Evolutionary conservation across 2,113 vertebrate species (phyloP), one percentile per base, ranked within the genome.

Genomic region (Carettochelys insculpta): DNA sequence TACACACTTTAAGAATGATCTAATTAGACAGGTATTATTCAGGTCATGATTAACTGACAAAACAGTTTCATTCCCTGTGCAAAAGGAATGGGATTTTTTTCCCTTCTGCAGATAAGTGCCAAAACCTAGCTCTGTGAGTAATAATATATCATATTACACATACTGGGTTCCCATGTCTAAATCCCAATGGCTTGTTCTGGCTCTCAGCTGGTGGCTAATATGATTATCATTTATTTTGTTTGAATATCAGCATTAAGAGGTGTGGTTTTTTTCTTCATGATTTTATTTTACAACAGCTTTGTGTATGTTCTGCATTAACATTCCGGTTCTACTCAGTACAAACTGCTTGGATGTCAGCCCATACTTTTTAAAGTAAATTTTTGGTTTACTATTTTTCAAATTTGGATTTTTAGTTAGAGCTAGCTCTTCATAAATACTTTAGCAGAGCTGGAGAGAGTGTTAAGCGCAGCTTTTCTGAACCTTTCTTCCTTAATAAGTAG

Each of bases 261-360:
- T 68, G 54, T 54, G 48, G 25, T 22, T 77, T 51, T 81, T 96
- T 92, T 75, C 76, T 93, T 90, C 82, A 78, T 76, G 65, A 87
- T 83, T 84, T 48, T 84, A 90, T 83, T 94, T 95, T 82, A 85
- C 76, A 85, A 90, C 51, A 89, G 61, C 19, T 95, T 94, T 96
- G 20, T 34, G 1, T 95, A 96, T 95, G 93, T 92, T 88, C 82
- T 1, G 0, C 78, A 97, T 96, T 95, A 96, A 95, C 88, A 96
- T 97, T 95, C 95, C 94, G 95, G 71, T 87, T 82, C 34, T 95
- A n/a, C 85, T 96, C 89, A 93, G 89, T 95, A 38, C 96, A 97
- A 97, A 95, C 90, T 85, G n/a, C 53, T 86, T 96, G 92, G 91
- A 73, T 13, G 83, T 53, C 31, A 94, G 93, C 90, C 94, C 88